Base-by-base conservation (phyloP, 2,113 vertebrate genomes). In the pig (Sus scrofa) region DNA sequence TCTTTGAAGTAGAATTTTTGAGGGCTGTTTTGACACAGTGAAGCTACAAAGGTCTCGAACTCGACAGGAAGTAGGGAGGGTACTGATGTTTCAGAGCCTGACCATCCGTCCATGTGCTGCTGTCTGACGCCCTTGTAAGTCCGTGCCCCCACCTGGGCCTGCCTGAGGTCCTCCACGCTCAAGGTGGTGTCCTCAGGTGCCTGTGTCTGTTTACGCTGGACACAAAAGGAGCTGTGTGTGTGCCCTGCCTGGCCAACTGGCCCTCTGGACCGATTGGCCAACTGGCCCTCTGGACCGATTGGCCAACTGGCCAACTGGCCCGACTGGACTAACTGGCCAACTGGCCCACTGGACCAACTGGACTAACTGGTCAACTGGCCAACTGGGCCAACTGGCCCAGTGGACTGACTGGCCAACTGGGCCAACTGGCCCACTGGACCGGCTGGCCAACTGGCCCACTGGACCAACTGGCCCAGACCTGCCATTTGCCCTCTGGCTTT, bases 21-120 rank as follows among this genome's bases (percentile, higher is more conserved):
- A 86, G 95, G 86, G 37, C 86, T 89, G n/a, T 52, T 63, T 94
- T 91, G 85, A 44, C 70, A 24, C 56, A 78, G 52, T 1, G 34
- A 70, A 50, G 37, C 65, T 94, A 67, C 34, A 71, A 27, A 67
- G 22, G 73, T 50, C 60, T 26, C 3, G 1, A 27, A 54, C 14
- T 7, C 44, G 67, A 68, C 27, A 7, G 54, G 86, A 58, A 62
- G 26, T 30, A 9, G 22, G 5, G 2, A 14, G 18, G 34, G 9
- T 26, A 8, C 12, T 0, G 26, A 12, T 10, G 78, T 85, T 86
- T 44, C 58, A 7, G 52, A 7, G 9, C 7, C 39, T 3, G 65
- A n/a, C 68, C 16, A 3, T 20, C 26, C 0, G 1, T 82, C 84
- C 22, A 0, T 8, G 44, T 44, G 44, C 44, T 44, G 44, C 44